These are phyloP conservation scores for Willisornis vidua DNA, from an alignment of 2,113 vertebrate species.

Conservation along the genomic window DNA sequence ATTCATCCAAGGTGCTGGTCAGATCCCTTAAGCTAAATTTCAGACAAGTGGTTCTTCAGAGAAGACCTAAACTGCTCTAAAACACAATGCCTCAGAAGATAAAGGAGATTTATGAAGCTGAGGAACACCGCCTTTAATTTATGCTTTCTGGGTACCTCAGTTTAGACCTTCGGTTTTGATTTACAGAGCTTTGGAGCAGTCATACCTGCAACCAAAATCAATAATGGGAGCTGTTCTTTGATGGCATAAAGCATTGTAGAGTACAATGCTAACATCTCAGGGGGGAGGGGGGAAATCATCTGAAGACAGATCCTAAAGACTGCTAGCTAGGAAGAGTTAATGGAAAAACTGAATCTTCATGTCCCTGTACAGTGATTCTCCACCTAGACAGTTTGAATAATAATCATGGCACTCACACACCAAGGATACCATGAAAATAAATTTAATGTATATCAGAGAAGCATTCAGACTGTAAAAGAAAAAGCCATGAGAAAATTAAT, in stretches of 20 bases:
- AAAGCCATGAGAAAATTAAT: background rate
- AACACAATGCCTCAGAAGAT: background rate
- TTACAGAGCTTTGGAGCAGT: slow-evolving; percentile 19
- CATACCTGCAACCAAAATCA: slow-evolving; percentile 36
- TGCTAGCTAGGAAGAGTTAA: background rate
- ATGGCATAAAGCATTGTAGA: background rate
- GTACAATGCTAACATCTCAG: background rate
- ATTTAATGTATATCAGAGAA: background rate
- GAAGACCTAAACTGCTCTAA: background rate
- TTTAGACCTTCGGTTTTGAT: slow-evolving; percentile 10
- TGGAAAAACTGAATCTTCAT: background rate
- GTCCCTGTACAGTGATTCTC: background rate
- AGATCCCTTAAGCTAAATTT: background rate
- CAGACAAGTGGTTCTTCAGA: background rate
- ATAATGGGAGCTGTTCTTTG: background rate
- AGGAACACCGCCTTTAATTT: background rate
- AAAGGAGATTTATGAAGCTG: background rate
- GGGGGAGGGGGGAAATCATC: background rate
- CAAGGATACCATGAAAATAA: background rate
- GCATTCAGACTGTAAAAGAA: background rate
- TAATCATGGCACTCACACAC: background rate
- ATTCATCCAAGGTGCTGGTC: background rate
- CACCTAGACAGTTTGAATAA: background rate
- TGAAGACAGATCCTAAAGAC: background rate
- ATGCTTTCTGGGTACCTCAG: background rate